Base-by-base conservation (phyloP, 2,797 vertebrate species). In the Australoheros facetus region DNA sequence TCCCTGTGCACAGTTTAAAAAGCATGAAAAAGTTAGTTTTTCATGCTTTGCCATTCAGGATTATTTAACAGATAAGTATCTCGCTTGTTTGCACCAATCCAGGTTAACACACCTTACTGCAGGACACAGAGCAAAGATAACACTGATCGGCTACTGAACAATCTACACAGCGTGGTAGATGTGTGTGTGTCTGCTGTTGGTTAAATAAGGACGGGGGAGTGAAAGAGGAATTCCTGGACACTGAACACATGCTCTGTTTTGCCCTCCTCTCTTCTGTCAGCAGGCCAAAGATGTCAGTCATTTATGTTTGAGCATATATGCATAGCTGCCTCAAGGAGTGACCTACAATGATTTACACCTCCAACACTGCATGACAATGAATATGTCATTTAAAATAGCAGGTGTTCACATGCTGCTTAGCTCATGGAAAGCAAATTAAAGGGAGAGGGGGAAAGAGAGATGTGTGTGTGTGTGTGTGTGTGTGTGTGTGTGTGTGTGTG, bases 341-440 rank as follows among this genome's bases (percentile, higher is more conserved):
- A 81, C 74, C 80, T 71, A 13, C 82, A 45, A 82, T 93, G 91
- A 93, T 94, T 94, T 94, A 94, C 89, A 88, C 89, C 81, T 80
- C 72, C 81, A 71, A 77, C 81, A 51, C 85, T 66, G 74, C 85
- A 88, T 77, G 66, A 92, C 89, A 92, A 91, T 87, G 82, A 89
- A 85, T 59, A 72, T 89, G 91, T 91, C 88, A 91, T 93, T 92
- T 91, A 86, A 92, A 94, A 91, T 88, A 94, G 91, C 94, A 95
- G 93, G 93, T 95, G 93, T 94, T 92, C 91, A 72, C 84, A 81
- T 69, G 85, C 89, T 91, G 87, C 85, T 93, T 88, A 92, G 90
- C 82, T 91, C 89, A 93, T 88, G 91, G 92, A 93, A 92, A 94
- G 88, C 55, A 23, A 91, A 88, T 87, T 87, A 82, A 87, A 89